Evolutionary conservation across 2,797 vertebrate species (phyloP).

Genomic region (Oceanodroma leucorhoa): DNA sequence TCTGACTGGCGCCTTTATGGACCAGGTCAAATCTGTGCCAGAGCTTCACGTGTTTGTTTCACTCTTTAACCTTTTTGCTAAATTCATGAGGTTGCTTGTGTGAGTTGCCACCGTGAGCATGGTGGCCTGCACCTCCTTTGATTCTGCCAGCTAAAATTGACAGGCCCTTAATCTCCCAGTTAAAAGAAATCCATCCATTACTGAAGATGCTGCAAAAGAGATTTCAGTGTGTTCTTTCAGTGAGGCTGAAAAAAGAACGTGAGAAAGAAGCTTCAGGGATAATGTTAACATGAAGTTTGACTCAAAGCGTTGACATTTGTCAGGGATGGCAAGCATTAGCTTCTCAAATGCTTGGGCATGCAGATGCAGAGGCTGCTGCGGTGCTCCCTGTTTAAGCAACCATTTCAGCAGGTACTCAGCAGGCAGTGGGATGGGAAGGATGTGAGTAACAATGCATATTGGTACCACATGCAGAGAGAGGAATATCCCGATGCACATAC

Average conservation of each 20-base stretch:
- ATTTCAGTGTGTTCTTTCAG: neutral
- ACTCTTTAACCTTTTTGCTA: neutral
- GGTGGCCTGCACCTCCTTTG: neutral
- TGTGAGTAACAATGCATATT: neutral
- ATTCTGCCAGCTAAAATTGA: neutral
- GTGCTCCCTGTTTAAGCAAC: neutral
- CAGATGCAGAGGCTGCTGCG: neutral
- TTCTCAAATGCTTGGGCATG: neutral
- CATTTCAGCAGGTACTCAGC: neutral
- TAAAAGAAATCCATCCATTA: neutral
- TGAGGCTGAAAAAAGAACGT: neutral
- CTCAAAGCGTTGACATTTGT: neutral
- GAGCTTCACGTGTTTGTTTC: neutral
- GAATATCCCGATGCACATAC: neutral
- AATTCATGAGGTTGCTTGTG: neutral
- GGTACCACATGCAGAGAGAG: neutral
- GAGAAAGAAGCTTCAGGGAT: neutral
- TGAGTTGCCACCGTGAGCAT: neutral
- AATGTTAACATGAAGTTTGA: neutral
- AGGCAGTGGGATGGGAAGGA: neutral
- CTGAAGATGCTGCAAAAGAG: neutral
- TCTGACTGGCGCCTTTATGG: neutral
- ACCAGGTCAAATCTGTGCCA: neutral
- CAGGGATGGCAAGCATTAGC: neutral
- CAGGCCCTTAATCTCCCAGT: neutral